Evolutionary conservation across 1,140 invertebrate genomes (phyloP), one percentile per base, ranked within the genome.

Genomic region (Meloidogyne chitwoodi): DNA sequence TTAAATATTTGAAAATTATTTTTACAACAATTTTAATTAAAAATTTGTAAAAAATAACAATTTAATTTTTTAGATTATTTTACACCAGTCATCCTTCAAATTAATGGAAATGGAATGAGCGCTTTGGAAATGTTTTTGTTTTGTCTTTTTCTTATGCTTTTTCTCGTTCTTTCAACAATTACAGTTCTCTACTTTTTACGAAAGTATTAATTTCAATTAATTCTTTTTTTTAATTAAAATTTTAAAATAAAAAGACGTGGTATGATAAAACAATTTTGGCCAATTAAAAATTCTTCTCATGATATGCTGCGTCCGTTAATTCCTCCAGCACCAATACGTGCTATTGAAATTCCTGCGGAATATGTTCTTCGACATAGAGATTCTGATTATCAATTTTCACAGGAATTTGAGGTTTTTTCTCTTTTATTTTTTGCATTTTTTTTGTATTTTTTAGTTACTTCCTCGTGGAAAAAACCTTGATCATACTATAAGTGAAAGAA

Each of bases 361-460:
- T 86, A 82, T 65, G 70, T 83, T 29, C 76, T 87, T 41, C 68
- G 83, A 11, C 85, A 86, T 78, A 41, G 83, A 26, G 86, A 86
- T 73, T 76, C 74, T 22, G 86, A 87, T 69, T 86, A 83, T 74
- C 74, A 86, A 10, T 87, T 87, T 69, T 76, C 77, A 16, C 73
- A 78, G 22, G 85, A 86, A 76, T 86, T 87, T 44, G 84, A 86
- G 41, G 76, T 76, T 44, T 66, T 29, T 10, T 70, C n/a, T 74
- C 64, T 72, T 16, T 24, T 19, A 19, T 26, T n/a, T 6, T 64
- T 29, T 16, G 10, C 0, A 12, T 27, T n/a, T 71, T n/a, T n/a
- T 74, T 70, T 6, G 0, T 8, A 24, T 76, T 77, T 75, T 65
- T 6, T n/a, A 77, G 77, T 75, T 72, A 38, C 67, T 84, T 19